These are phyloP conservation scores for Perizoma affinitatum DNA, from an alignment of 2,888 invertebrate species.

Conservation along the genomic window DNA sequence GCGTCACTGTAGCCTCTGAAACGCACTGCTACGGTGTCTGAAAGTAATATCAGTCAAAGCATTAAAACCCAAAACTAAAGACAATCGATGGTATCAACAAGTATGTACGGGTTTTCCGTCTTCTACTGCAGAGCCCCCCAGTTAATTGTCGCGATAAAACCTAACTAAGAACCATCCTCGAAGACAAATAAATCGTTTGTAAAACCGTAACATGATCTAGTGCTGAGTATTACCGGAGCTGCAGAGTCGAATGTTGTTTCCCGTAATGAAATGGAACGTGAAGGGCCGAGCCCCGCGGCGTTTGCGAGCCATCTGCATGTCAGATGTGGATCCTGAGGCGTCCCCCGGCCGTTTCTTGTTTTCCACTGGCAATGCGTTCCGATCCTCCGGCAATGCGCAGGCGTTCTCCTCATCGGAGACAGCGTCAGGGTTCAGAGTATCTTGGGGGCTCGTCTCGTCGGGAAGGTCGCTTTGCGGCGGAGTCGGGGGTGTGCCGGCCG, in stretches of 20 bases:
- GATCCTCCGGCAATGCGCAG: background rate
- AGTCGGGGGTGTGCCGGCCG: conserved; percentile 3
- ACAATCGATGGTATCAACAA: too few species aligned
- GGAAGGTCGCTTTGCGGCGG: conserved; percentile 10
- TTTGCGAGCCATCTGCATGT: conserved; percentile 29
- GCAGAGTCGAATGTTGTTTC: conserved; percentile 89
- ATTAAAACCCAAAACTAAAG: background rate
- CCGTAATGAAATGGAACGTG: conserved; percentile 92
- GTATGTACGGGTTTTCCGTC: too few species aligned
- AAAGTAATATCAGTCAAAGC: conserved; percentile 30
- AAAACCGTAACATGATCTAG: too few species aligned
- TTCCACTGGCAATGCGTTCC: background rate
- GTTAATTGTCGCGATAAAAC: too few species aligned
- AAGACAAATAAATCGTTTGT: too few species aligned
- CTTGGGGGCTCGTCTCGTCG: conserved; percentile 3
- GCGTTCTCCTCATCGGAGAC: background rate
- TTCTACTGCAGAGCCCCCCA: too few species aligned
- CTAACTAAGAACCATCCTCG: too few species aligned
- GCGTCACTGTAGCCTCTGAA: conserved; percentile 94
- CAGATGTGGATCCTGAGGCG: conserved; percentile 1
- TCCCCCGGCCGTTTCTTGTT: background rate
- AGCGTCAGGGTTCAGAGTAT: background rate
- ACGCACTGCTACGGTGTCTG: conserved; percentile 86
- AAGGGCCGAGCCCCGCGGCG: conserved; percentile 79
- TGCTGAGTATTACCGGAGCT: conserved; percentile 58